phyloP scores from a whole-genome alignment of 2,113 vertebrate species.

The Gasterosteus nipponicus region DNA sequence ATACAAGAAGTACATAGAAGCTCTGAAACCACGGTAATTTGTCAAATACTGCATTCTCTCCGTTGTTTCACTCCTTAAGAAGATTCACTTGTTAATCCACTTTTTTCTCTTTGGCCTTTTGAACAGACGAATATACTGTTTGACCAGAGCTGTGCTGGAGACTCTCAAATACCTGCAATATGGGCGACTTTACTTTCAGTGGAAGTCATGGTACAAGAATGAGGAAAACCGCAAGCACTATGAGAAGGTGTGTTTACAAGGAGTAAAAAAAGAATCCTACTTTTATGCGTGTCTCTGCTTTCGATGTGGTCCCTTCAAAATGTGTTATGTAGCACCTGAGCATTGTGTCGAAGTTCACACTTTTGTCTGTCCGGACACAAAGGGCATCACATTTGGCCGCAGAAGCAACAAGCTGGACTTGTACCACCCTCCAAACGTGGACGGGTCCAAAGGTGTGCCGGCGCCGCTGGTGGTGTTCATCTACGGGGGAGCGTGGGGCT shows the following conservation, averaged over 20 bases:
- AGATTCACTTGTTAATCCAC: not conserved
- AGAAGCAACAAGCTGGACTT: constrained; percentile 79
- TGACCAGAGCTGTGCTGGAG: constrained; percentile 77
- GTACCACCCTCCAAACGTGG: constrained; percentile 66
- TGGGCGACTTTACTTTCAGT: constrained; percentile 75
- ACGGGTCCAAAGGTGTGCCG: constrained; percentile 4
- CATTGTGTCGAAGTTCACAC: not conserved
- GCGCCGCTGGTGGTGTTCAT: constrained; percentile 76
- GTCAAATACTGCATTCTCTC: not conserved
- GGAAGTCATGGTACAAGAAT: constrained; percentile 77
- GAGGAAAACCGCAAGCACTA: constrained; percentile 70
- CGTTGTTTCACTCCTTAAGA: not conserved
- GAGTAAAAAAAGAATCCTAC: not conserved
- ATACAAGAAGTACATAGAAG: constrained; percentile 80
- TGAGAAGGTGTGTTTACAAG: constrained; percentile 70
- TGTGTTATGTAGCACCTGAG: not conserved
- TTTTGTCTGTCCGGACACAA: not conserved
- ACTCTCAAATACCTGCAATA: constrained; percentile 78
- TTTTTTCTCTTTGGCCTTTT: constrained; percentile 10
- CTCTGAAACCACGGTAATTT: constrained; percentile 77
- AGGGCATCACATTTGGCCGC: constrained; percentile 79
- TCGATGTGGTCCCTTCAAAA: not conserved
- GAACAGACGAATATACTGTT: constrained; percentile 73
- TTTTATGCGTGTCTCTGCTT: not conserved
- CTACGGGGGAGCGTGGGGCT: constrained; percentile 81